Percentiles rank a stretch among this genome's conserved stretches.
Conservation (phyloP, 1,140 invertebrate species). For the Zaprionus ghesquierei region DNA sequence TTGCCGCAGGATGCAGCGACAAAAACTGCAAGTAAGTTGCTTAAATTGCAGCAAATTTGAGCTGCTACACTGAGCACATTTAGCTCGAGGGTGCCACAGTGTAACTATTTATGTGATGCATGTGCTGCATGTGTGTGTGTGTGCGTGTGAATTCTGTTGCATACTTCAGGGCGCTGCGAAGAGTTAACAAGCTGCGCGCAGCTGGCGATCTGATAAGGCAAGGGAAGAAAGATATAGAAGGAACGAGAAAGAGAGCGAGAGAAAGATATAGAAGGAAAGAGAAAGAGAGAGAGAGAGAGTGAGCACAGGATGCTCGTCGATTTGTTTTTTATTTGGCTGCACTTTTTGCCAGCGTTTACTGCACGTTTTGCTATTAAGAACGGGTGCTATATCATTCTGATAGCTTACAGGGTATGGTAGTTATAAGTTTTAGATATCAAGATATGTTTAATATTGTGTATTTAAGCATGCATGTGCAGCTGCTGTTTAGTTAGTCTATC, state of each 20-base stretch:
- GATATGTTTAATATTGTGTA: neutral
- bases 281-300: too few relatives aligned
- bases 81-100: slow-evolving; percentile 15
- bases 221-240: neutral
- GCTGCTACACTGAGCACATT: slow-evolving; percentile 61
- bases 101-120: neutral
- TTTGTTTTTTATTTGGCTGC: neutral
- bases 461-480: neutral
- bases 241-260: too few relatives aligned
- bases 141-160: slow-evolving; percentile 13
- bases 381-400: neutral
- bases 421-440: neutral
- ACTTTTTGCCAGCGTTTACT: neutral
- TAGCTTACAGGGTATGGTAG: neutral
- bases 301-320: neutral
- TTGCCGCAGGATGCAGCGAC: slow-evolving; percentile 57
- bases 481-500: neutral
- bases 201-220: slow-evolving; percentile 19
- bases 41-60: slow-evolving; percentile 69
- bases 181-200: slow-evolving; percentile 9
- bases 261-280: too few relatives aligned
- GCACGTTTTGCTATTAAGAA: slow-evolving; percentile 21
- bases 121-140: neutral
- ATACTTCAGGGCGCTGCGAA: slow-evolving; percentile 1
- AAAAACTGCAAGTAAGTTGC: slow-evolving; percentile 79